Evolutionary conservation across 2,113 vertebrate genomes (phyloP), one percentile per base, ranked within the genome.

Genomic region (Chaenogobius annularis): DNA sequence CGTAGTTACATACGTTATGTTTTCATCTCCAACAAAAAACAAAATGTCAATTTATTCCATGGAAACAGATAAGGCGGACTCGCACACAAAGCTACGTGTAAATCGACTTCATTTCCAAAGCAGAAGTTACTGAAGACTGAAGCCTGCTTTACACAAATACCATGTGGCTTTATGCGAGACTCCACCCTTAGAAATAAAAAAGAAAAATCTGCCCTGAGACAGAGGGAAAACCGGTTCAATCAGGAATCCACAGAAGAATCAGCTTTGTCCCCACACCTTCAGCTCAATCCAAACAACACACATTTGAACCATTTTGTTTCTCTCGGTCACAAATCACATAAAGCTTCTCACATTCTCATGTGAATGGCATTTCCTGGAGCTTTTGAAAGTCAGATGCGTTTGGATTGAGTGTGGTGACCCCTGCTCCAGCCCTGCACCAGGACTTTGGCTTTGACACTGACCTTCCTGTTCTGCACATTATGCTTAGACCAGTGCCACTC

Each of bases 401-500:
- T 63, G 61, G 61, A 63, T 19, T 63, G 61, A 63, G 61, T 7
- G 14, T n/a, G 50, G 50, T 10, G 19, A 20, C 15, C 37, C n/a
- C 37, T 40, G 37, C 6, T 40, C 37, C 37, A 40, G 8, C 37
- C 3, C 37, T 35, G 35, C 6, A 7, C 37, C 59, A 35, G 23
- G 23, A 17, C 26, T 35, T 12, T 17, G 31, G 0, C 26, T 26
- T 13, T 59, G 56, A 5, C 12, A 85, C 81, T 79, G 56, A 88
- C 83, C 86, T 85, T 84, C 59, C 75, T 72, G 72, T 74, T 72
- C 9, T 68, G 67, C 73, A 68, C 52, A 47, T 61, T 83, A 65
- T 76, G 66, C 11, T 69, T 12, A 26, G 70, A 22, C 73, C 7
- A 66, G 77, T 10, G 55, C 69, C 12, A 59, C 3, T 1, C 81